Percentiles rank a stretch among this genome's conserved stretches.
Conservation (phyloP, 2,888 invertebrate species). For the Pterostichus madidus region DNA sequence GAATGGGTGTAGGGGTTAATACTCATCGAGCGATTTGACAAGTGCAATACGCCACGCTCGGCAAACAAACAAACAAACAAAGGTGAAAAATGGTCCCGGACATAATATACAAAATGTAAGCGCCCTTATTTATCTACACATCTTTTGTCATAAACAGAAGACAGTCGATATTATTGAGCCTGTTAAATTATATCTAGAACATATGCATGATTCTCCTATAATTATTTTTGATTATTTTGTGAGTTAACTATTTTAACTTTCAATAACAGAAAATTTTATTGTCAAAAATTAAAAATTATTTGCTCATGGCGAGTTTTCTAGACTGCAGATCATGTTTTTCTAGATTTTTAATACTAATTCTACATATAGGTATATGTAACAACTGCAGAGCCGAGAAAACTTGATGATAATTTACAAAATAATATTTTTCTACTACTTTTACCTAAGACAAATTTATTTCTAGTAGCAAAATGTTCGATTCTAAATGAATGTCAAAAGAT, state of each 20-base stretch:
- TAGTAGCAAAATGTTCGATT: no score
- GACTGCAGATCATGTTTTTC: no score
- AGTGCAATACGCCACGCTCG: conserved; percentile 33
- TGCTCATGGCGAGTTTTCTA: no score
- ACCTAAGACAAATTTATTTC: no score
- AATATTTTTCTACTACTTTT: no score
- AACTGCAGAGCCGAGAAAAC: no score
- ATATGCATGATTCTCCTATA: no score
- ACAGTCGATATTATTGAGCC: conserved; percentile 46
- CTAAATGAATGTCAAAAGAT: conserved; percentile 4
- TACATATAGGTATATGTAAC: neutral
- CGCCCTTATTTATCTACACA: conserved; percentile 31
- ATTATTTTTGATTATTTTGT: no score
- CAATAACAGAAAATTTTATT: no score
- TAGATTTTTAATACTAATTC: no score
- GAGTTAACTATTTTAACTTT: no score
- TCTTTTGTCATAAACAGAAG: conserved; percentile 7
- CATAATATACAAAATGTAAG: conserved; percentile 35
- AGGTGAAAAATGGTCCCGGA: conserved; percentile 40
- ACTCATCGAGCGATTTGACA: conserved; percentile 27
- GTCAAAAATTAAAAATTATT: no score
- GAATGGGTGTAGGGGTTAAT: conserved; percentile 31
- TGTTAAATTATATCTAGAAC: neutral
- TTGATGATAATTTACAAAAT: neutral
- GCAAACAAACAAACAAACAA: neutral